These are phyloP conservation scores for Oryzias woworae DNA, from an alignment of 2,113 vertebrate genomes.

Conservation along the genomic window DNA sequence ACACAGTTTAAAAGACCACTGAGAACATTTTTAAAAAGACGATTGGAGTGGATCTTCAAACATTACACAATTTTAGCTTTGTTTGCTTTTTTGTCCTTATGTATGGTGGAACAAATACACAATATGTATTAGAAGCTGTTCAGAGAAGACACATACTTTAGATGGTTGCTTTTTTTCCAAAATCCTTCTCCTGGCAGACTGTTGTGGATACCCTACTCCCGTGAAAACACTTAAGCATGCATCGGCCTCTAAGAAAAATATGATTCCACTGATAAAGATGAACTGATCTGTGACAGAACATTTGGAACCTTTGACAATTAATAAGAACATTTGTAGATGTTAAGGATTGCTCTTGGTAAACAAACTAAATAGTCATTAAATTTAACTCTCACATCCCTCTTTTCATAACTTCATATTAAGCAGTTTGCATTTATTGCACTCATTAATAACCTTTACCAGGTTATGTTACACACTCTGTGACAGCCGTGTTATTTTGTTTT, in stretches of 20 bases:
- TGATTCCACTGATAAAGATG: constrained; percentile 63
- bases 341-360: constrained; percentile 59
- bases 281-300: constrained; percentile 32
- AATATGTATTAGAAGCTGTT: no score
- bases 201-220: no score
- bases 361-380: constrained; percentile 88
- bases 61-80: no score
- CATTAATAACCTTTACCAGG: constrained; percentile 95
- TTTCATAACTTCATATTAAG: constrained; percentile 92
- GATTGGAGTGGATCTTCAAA: no score
- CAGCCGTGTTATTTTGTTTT: constrained; percentile 89
- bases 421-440: constrained; percentile 92
- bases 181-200: no score
- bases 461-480: constrained; percentile 85
- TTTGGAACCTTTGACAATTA: constrained; percentile 57
- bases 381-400: constrained; percentile 83
- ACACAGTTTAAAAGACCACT: no score
- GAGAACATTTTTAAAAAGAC: no score
- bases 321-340: constrained; percentile 41
- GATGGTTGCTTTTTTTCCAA: no score
- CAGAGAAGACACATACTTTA: no score
- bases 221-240: no score
- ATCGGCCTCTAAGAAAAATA: constrained; percentile 51
- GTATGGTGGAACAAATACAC: no score
- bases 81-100: no score